Percentiles rank a stretch among this genome's conserved stretches.
phyloP scores from a whole-genome alignment of 2,113 vertebrate species.

The Tragelaphus strepsiceros region DNA sequence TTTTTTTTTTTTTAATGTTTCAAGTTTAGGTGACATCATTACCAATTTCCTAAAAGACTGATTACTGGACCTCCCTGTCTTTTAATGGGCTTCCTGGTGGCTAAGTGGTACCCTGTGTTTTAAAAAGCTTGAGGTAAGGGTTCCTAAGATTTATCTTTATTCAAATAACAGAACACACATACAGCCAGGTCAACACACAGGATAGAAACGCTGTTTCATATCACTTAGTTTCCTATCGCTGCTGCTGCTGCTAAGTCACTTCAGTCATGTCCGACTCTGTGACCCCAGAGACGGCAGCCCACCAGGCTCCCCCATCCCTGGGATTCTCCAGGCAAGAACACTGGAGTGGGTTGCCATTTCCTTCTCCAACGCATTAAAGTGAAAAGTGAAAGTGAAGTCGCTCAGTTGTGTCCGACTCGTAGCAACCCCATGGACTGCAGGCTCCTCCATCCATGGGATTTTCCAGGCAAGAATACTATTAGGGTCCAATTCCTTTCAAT shows the following conservation, averaged over 20 bases:
- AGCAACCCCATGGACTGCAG: no score
- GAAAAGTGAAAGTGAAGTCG: no score
- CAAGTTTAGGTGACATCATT: constrained; percentile 62
- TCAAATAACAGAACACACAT: not conserved
- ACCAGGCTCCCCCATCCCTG: no score
- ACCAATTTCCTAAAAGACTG: constrained; percentile 22
- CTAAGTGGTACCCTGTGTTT: not conserved
- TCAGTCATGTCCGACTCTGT: no score
- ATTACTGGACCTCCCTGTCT: constrained; percentile 34
- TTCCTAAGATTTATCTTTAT: not conserved
- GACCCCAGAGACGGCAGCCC: no score
- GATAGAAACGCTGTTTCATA: not conserved
- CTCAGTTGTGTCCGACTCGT: no score
- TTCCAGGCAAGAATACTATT: not conserved
- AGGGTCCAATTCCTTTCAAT: constrained; percentile 56
- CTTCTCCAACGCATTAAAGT: no score
- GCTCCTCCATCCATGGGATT: no score
- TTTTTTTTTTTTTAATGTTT: constrained; percentile 62
- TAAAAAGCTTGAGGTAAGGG: not conserved
- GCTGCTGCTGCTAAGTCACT: no score
- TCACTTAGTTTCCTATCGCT: constrained; percentile 28
- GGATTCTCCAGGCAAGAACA: no score
- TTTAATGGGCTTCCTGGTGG: not conserved
- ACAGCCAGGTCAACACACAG: not conserved
- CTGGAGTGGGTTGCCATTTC: no score